phyloP scores from a whole-genome alignment of 2,888 invertebrate genomes.

The Amphipoea oculea region DNA sequence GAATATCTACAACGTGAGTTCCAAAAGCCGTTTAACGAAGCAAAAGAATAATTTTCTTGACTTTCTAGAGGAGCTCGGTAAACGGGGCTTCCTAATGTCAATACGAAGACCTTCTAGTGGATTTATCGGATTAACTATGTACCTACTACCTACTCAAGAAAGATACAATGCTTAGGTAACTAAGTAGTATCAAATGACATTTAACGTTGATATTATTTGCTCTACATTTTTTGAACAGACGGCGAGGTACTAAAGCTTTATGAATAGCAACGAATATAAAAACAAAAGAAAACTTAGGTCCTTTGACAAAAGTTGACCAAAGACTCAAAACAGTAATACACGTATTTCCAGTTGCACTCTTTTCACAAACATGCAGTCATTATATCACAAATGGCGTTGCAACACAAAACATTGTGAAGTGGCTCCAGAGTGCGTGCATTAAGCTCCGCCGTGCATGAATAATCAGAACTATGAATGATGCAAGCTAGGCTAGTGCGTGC shows the following conservation, averaged over 20 bases:
- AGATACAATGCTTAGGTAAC: conserved; percentile 14
- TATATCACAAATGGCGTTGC: conserved; percentile 39
- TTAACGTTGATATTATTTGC: not conserved
- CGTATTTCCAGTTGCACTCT: conserved; percentile 20
- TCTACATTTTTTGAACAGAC: not conserved
- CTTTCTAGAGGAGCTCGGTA: conserved; percentile 27
- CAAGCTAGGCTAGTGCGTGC: conserved; percentile 52
- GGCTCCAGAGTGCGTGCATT: conserved; percentile 37
- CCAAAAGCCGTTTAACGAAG: conserved; percentile 30
- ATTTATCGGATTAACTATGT: conserved; percentile 50
- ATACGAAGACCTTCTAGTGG: conserved; percentile 49
- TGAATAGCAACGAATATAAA: too few relatives aligned
- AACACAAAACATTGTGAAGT: conserved; percentile 49
- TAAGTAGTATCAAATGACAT: not conserved
- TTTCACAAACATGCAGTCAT: conserved; percentile 45
- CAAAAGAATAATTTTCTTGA: conserved; percentile 47
- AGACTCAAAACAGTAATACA: conserved; percentile 5
- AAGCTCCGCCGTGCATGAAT: conserved; percentile 49
- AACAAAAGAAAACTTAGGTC: conserved; percentile 15
- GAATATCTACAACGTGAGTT: conserved; percentile 11
- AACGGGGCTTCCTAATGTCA: conserved; percentile 47
- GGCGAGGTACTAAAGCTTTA: not conserved
- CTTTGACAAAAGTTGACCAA: conserved; percentile 21
- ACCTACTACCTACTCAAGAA: conserved; percentile 15
- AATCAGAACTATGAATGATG: conserved; percentile 56